Evolutionary conservation across 2,888 invertebrate species (phyloP), one percentile per base, ranked within the genome.

Genomic region (Hyposoter dolosus): DNA sequence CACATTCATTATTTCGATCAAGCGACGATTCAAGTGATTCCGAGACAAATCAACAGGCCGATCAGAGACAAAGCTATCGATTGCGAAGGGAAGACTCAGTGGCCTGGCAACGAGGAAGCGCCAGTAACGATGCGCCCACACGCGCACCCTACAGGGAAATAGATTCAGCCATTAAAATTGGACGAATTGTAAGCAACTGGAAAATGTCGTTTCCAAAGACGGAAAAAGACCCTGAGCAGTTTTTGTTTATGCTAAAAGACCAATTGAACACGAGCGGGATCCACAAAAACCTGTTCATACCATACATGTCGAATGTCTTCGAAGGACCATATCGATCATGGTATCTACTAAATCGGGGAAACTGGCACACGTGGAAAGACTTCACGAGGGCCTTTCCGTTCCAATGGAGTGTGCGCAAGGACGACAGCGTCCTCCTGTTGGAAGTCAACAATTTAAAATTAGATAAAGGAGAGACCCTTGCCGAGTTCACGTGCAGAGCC

Each of bases 271-370:
- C 43, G 10, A 74, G 74, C 53, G 65, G 80, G 15, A 80, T 80
- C 6, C 28, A 72, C 28, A 80, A 47, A 43, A 43, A 63, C 17
- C 23, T 53, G n/a, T 80, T 80, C 15, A 32, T 79, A 32, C 74
- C 74, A 15, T 71, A 23, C 28, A 35, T 74, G 15, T 81, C 65
- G 4, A 81, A 43, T 40, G 56, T 66, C 56, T 79, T 83, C 40
- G 83, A 86, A 76, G 83, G 83, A 15, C 47, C 83, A 10, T 83
- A 86, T n/a, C 47, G 86, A 28, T 23, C 63, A 15, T 63, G 63
- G 63, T 63, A 63, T 28, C 15, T 63, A 23, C 28, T 63, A 4
- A 63, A n/a, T n/a, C n/a, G n/a, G n/a, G n/a, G n/a, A n/a, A n/a
- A n/a, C n/a, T n/a, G n/a, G 12, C 23, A 32, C 5, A 28, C 28